Evolutionary conservation across 2,888 invertebrate species (phyloP).

Genomic region (Protodeltote pygarga): DNA sequence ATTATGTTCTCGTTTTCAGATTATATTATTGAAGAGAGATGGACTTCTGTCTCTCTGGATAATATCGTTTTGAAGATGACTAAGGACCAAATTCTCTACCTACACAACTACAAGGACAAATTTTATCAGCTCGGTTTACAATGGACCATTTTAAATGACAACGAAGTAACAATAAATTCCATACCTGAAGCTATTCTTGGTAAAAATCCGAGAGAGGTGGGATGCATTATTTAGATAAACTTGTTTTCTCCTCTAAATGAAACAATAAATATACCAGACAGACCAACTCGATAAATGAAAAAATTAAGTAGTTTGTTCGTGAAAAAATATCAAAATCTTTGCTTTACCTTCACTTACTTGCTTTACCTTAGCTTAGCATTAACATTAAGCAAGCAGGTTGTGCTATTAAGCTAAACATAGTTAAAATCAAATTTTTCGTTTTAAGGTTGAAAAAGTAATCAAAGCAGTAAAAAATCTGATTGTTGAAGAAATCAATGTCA

Average conservation of each 20-base stretch:
- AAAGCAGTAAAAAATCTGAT: slow-evolving; percentile 83
- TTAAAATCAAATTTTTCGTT: not conserved
- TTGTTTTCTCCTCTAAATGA: no score
- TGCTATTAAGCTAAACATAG: no score
- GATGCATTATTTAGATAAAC: slow-evolving; percentile 10
- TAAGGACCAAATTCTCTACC: slow-evolving; percentile 81
- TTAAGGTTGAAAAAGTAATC: slow-evolving; percentile 73
- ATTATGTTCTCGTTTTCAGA: slow-evolving; percentile 62
- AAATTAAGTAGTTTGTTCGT: no score
- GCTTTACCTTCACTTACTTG: no score
- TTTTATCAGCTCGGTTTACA: slow-evolving; percentile 87
- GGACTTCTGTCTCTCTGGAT: slow-evolving; percentile 68
- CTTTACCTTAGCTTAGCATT: no score
- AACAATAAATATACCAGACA: no score
- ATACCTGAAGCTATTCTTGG: slow-evolving; percentile 89
- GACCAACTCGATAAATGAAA: no score
- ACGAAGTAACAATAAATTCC: slow-evolving; percentile 77
- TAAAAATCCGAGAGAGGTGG: slow-evolving; percentile 85
- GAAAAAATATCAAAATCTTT: no score
- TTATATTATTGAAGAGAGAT: slow-evolving; percentile 73
- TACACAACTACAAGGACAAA: slow-evolving; percentile 84
- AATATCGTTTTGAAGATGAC: slow-evolving; percentile 63
- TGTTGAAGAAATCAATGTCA: slow-evolving; percentile 85
- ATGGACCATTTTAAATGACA: slow-evolving; percentile 73
- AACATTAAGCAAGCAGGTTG: no score